Conservation (phyloP, 2,888 invertebrate species). For the Pristionchus fissidentatus region DNA sequence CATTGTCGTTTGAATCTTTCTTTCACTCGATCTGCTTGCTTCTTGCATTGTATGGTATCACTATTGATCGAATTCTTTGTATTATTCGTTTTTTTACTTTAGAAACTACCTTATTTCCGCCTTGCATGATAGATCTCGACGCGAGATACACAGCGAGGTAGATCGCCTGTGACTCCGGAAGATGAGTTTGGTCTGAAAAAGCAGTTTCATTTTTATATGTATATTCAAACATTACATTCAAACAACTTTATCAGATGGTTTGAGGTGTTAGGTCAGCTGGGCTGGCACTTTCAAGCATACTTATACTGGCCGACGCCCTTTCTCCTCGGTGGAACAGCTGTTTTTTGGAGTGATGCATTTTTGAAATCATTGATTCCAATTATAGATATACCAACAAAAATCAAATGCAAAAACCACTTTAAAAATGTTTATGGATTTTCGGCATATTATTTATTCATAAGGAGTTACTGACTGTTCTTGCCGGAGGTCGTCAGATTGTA, state of each 20-base stretch:
- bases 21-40: too few relatives aligned
- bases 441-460: too few relatives aligned
- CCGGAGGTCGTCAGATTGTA: not conserved
- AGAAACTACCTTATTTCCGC: not conserved
- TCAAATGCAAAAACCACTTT: not conserved
- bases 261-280: too few relatives aligned
- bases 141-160: not conserved
- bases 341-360: not conserved
- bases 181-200: not conserved
- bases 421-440: too few relatives aligned
- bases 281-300: too few relatives aligned
- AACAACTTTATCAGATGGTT: too few relatives aligned
- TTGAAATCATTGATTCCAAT: not conserved
- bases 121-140: not conserved
- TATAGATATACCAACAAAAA: not conserved
- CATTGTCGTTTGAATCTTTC: too few relatives aligned
- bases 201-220: too few relatives aligned
- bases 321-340: too few relatives aligned
- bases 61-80: too few relatives aligned
- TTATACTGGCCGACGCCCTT: too few relatives aligned
- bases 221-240: not conserved
- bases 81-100: not conserved
- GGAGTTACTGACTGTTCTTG: slow-evolving; percentile 1
- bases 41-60: too few relatives aligned
- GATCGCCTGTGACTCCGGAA: not conserved